A percentile compares a stretch with the other conserved stretches of the same genome.
Conservation (phyloP, 2,888 invertebrate genomes). For the Eristalis arbustorum region DNA sequence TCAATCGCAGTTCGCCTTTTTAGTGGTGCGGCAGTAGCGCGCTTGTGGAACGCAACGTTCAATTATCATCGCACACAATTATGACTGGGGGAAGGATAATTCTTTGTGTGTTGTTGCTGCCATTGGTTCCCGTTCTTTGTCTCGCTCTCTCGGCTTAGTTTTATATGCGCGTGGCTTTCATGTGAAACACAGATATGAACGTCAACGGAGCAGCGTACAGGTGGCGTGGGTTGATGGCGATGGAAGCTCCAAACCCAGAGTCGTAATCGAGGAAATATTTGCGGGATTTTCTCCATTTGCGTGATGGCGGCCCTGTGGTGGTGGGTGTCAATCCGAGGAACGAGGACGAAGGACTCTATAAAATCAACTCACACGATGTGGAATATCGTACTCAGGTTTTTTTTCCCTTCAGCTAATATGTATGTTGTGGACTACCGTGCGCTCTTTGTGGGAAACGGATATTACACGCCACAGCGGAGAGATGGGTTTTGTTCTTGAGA, state of each 20-base stretch:
- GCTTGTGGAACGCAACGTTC: slow-evolving; percentile 46
- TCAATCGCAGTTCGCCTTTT: background rate
- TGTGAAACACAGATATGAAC: slow-evolving; percentile 19
- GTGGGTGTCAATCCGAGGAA: slow-evolving; percentile 8
- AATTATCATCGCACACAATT: slow-evolving; percentile 37
- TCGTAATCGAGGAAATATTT: slow-evolving; percentile 25
- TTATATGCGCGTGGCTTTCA: slow-evolving; percentile 23
- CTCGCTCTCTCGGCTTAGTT: background rate
- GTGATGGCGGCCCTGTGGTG: background rate
- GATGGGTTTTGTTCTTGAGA: background rate
- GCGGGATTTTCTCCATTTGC: slow-evolving; percentile 5
- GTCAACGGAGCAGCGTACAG: background rate
- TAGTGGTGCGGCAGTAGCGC: slow-evolving; percentile 15
- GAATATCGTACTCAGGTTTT: background rate
- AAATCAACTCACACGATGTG: background rate
- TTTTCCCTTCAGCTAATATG: background rate
- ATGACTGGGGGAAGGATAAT: slow-evolving; percentile 28
- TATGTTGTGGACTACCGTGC: background rate
- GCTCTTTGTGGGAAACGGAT: slow-evolving; percentile 13
- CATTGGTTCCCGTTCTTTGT: background rate
- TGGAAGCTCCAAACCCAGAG: slow-evolving; percentile 9
- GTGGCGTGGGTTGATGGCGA: background rate
- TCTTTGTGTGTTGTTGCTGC: background rate
- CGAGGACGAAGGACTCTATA: slow-evolving; percentile 7
- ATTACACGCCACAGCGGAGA: slow-evolving; percentile 1